Percentiles rank a stretch among this genome's conserved stretches.
Conservation (phyloP, 2,888 invertebrate genomes). For the Drosophila macrospina region DNA sequence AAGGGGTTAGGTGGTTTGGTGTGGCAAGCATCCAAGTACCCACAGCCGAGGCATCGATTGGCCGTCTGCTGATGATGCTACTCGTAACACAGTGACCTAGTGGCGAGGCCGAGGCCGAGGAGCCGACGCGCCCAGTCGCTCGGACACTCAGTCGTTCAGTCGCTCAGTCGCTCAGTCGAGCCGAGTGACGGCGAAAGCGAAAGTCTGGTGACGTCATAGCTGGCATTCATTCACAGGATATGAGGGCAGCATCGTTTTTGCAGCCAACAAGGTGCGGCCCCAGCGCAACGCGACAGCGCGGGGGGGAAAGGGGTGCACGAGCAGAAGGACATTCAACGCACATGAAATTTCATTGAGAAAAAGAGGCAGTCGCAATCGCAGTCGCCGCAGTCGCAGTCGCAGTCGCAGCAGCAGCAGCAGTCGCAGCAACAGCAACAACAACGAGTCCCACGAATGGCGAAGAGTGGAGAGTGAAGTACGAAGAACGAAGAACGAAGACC, state of each 20-base stretch:
- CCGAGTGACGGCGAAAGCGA: slow-evolving; percentile 39
- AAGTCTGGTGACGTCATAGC: slow-evolving; percentile 79
- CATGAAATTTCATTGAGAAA: slow-evolving; percentile 72
- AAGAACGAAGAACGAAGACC: not conserved
- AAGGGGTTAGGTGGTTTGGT: too few species aligned
- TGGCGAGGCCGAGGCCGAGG: slow-evolving; percentile 57
- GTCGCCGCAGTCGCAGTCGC: slow-evolving; percentile 10
- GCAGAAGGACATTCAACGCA: slow-evolving; percentile 32
- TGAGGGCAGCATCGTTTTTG: slow-evolving; percentile 35
- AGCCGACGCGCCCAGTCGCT: not conserved
- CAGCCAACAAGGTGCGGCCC: slow-evolving; percentile 41
- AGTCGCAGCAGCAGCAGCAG: not conserved
- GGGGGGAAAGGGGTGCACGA: slow-evolving; percentile 2
- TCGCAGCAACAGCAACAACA: not conserved
- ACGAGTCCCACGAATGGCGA: slow-evolving; percentile 4
- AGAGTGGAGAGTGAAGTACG: too few species aligned
- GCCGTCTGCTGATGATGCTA: slow-evolving; percentile 48
- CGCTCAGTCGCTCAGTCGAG: too few species aligned
- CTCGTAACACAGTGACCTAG: slow-evolving; percentile 85
- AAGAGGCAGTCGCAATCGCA: slow-evolving; percentile 18
- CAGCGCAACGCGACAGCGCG: not conserved
- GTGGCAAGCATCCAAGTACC: slow-evolving; percentile 4
- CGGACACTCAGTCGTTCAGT: slow-evolving; percentile 8
- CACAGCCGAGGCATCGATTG: slow-evolving; percentile 37
- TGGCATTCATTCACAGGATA: slow-evolving; percentile 84